Percentiles rank a stretch among this genome's conserved stretches.
Evolutionary conservation across 2,797 vertebrate genomes (phyloP).

Genomic region (Neosilurus hyrtlii): DNA sequence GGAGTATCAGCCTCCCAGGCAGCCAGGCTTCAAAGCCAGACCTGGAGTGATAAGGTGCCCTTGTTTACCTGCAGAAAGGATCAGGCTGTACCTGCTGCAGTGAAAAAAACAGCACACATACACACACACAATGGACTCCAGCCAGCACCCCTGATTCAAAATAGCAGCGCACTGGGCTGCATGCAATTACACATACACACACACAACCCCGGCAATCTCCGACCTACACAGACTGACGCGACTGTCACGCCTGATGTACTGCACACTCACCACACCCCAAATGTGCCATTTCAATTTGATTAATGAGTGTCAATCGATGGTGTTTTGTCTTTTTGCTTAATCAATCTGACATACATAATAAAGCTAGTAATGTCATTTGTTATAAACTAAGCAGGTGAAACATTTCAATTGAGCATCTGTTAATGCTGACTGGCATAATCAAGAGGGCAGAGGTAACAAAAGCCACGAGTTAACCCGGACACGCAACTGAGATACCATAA

Average conservation of each 20-base stretch:
- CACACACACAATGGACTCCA: conserved; percentile 51
- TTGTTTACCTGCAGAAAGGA: conserved; percentile 55
- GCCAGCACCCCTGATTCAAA: conserved; percentile 52
- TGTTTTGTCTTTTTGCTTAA: conserved; percentile 49
- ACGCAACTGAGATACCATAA: conserved; percentile 27
- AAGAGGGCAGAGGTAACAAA: conserved; percentile 31
- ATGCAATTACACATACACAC: conserved; percentile 27
- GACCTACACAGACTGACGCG: conserved; percentile 14
- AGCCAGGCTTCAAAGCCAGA: conserved; percentile 57
- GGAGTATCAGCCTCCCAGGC: conserved; percentile 61
- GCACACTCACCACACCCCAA: conserved; percentile 28
- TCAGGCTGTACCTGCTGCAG: conserved; percentile 62
- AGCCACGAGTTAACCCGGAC: conserved; percentile 10
- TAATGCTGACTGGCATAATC: conserved; percentile 27
- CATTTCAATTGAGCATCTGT: conserved; percentile 39
- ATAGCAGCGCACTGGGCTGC: conserved; percentile 25
- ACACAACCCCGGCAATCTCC: conserved; percentile 29
- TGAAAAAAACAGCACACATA: conserved; percentile 3
- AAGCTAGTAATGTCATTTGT: conserved; percentile 46
- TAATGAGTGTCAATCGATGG: conserved; percentile 50
- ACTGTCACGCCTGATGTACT: conserved; percentile 18
- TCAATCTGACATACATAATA: conserved; percentile 50
- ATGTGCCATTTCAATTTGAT: conserved; percentile 50
- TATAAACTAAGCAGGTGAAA: conserved; percentile 46
- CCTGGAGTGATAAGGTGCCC: conserved; percentile 62